Percentiles rank a stretch among this genome's conserved stretches.
Conservation (phyloP, 1,140 invertebrate species). For the Teleopsis dalmanni region DNA sequence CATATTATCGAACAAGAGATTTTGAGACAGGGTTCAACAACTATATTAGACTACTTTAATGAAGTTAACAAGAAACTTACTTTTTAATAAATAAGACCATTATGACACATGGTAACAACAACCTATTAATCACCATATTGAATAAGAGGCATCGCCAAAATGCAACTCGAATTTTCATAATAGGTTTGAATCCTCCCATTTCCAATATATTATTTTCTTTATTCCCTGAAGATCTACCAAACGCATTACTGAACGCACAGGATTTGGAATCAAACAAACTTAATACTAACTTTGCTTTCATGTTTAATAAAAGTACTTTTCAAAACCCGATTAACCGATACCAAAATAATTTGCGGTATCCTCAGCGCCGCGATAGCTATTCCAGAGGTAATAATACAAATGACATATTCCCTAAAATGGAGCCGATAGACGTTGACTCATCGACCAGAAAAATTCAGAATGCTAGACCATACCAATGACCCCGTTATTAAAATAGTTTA, state of each 20-base stretch:
- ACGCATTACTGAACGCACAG: conserved; percentile 6
- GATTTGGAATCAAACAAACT: conserved; percentile 2
- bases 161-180: conserved; percentile 2
- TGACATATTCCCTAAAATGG: background rate
- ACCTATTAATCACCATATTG: background rate
- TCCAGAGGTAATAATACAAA: background rate
- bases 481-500: too few relatives aligned
- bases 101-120: conserved; percentile 1
- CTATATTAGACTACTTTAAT: background rate
- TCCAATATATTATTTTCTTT: background rate
- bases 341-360: background rate
- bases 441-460: too few relatives aligned
- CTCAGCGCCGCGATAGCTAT: background rate
- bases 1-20: background rate
- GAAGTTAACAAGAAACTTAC: background rate
- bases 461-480: too few relatives aligned
- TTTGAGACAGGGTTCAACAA: background rate
- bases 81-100: background rate
- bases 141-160: background rate
- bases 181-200: background rate
- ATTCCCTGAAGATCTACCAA: background rate
- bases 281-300: background rate
- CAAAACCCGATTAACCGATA: too few relatives aligned
- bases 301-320: too few relatives aligned
- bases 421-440: background rate